phyloP scores from a whole-genome alignment of 2,113 vertebrate genomes.

The Chunga burmeisteri region DNA sequence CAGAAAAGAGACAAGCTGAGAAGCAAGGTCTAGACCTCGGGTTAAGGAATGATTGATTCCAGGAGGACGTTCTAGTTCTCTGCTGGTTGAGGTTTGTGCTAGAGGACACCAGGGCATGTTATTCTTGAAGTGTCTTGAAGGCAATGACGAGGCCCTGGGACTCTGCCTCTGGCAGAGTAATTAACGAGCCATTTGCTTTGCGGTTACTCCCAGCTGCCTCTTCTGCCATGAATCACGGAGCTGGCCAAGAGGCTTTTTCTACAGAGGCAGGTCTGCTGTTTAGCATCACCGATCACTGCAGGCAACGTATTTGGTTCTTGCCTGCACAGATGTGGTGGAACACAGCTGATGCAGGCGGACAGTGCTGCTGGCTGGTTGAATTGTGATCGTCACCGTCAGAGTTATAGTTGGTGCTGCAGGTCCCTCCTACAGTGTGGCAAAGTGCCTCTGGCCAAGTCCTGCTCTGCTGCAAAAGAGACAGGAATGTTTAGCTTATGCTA shows the following conservation, averaged over 20 bases:
- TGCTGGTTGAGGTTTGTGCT: background rate
- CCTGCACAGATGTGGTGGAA: accelerated
- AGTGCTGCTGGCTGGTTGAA: background rate
- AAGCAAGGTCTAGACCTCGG: background rate
- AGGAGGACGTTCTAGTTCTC: background rate
- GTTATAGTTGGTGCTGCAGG: background rate
- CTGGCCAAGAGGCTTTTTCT: background rate
- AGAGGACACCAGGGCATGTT: background rate
- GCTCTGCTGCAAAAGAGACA: background rate
- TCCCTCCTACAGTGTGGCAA: background rate
- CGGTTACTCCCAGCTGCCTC: background rate
- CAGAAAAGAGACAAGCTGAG: background rate
- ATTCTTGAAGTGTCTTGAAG: background rate
- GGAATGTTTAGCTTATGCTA: background rate
- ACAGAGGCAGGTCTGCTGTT: background rate
- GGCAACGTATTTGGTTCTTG: background rate
- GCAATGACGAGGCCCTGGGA: background rate
- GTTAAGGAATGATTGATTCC: background rate
- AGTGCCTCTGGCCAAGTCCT: background rate
- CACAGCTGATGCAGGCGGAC: background rate
- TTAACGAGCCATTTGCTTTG: background rate
- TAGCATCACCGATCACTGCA: background rate
- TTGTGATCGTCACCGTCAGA: accelerated
- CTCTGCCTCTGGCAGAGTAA: background rate
- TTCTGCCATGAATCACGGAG: background rate